Base-by-base conservation (phyloP, 2,797 vertebrate species). In the Tauraco hartlaubi region DNA sequence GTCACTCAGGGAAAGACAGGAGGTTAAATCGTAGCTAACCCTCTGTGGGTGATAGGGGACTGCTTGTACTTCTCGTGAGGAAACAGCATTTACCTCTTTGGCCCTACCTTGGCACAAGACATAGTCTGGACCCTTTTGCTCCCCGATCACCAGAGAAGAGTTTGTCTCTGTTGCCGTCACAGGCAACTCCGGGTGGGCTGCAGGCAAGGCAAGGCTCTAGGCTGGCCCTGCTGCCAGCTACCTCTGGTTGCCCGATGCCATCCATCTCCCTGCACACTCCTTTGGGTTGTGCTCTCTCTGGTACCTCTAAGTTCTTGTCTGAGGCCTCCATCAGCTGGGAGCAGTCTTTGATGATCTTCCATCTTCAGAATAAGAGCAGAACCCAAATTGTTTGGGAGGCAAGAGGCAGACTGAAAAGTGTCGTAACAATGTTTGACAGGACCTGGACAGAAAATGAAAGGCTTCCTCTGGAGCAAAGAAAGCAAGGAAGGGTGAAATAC, bases 271-370 rank as follows among this genome's bases (percentile, higher is more conserved):
- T 43, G 20, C 3, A 10, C 10, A 13, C 7, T 66, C 18, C 16
- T 73, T 68, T 31, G n/a, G 35, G 20, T 80, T 0, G 0, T 43
- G 11, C 7, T 1, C 5, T 66, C 56, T 48, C 35, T 1, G 1
- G 12, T 59, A 29, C 4, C 37, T 26, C 62, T 76, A 31, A 58
- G 28, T 9, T 76, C 35, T 56, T 56, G 23, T 61, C 58, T 85
- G 51, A 52, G 28, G 12, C 19, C 12, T 62, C 25, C 6, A 3
- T 35, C 77, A 84, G 39, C 11, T 59, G 56, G 22, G 22, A 5
- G 15, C 9, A 33, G 9, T 33, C 31, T 35, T 9, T 11, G 6
- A 39, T 68, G 17, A 26, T 54, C 22, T 75, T 64, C 43, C 49
- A 18, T 59, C 48, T 76, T 43, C 39, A 82, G 56, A 67, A 22